Evolutionary conservation across 2,797 vertebrate species (phyloP), one percentile per base, ranked within the genome.

Genomic region (Poecile montanus): DNA sequence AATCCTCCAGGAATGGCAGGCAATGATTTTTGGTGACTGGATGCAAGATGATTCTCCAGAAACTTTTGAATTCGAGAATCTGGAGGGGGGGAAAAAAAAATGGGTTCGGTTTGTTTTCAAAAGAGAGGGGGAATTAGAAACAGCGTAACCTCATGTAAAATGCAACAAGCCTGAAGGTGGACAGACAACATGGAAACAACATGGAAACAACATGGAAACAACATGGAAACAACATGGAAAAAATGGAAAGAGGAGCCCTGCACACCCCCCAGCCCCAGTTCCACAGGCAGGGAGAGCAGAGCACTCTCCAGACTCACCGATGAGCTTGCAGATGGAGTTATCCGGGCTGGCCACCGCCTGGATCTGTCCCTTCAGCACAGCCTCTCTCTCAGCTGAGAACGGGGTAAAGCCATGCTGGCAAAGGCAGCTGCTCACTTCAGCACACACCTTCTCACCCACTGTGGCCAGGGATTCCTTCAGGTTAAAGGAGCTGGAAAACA

Each of bases 31-130:
- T 98, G 98, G 66, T 98, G 97, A 91, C 97, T 97, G 47, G 97
- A 98, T 79, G 98, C 98, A 95, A 99, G 98, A 60, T 98, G 98
- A 58, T 97, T 98, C 95, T 99, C 97, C 83, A 99, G 97, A 97
- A 98, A 99, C 75, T 96, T 97, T 63, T 99, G 98, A 94, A 99
- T 97, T 70, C 99, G 98, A 70, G 98, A 98, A 85, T 99, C 99
- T 99, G 97, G 60, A 3, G 42, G 42, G 42, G 15, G 5, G 5
- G 15, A 42, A 42, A 73, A 94, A 53, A 57, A 79, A 92, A 67
- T 7, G 38, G 25, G 34, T 25, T 79, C n/a, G 84, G 51, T 66
- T 90, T 93, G 81, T 50, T 83, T 85, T 71, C 68, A n/a, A 8
- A 44, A 34, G 42, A 74, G n/a, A 40, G 2, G 21, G 30, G 20